Percentiles rank a stretch among this genome's conserved stretches.
These are phyloP conservation scores for Triops cancriformis DNA, from an alignment of 1,140 invertebrate species.

Conservation along the genomic window DNA sequence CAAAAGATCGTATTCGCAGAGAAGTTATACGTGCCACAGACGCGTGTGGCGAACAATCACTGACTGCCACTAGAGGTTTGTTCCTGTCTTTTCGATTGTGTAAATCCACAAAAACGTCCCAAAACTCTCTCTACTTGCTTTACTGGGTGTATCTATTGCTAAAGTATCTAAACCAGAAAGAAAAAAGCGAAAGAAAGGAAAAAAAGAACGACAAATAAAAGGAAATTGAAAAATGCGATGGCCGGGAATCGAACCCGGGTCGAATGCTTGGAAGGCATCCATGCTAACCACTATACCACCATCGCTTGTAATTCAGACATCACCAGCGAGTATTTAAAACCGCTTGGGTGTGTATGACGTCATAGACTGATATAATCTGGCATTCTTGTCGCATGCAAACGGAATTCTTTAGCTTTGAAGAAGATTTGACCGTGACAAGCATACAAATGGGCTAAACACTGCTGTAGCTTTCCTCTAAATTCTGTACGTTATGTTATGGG, in stretches of 20 bases:
- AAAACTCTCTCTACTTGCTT: not conserved
- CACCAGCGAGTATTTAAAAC: too few species aligned
- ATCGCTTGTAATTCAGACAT: too few species aligned
- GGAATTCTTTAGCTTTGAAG: too few species aligned
- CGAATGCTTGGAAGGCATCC: slow-evolving; percentile 91
- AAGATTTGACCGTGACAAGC: too few species aligned
- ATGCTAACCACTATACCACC: slow-evolving; percentile 84
- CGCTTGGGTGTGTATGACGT: too few species aligned
- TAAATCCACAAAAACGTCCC: not conserved
- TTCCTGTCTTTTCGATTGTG: not conserved
- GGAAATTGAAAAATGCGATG: slow-evolving; percentile 50
- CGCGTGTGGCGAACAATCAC: not conserved
- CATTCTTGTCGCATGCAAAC: too few species aligned
- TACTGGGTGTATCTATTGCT: not conserved
- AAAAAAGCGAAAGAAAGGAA: slow-evolving; percentile 10
- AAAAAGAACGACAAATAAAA: not conserved
- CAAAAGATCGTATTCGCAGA: not conserved
- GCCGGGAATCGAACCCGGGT: slow-evolving; percentile 91
- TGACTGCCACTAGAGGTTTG: not conserved
- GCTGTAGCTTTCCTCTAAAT: too few species aligned
- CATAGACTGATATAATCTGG: too few species aligned
- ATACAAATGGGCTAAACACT: too few species aligned
- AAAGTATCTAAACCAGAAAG: not conserved
- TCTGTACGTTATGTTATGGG: too few species aligned
- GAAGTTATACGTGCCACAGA: not conserved